Conservation (phyloP, 92 coral and sea anemone genomes). For the Porites cylindrica region DNA sequence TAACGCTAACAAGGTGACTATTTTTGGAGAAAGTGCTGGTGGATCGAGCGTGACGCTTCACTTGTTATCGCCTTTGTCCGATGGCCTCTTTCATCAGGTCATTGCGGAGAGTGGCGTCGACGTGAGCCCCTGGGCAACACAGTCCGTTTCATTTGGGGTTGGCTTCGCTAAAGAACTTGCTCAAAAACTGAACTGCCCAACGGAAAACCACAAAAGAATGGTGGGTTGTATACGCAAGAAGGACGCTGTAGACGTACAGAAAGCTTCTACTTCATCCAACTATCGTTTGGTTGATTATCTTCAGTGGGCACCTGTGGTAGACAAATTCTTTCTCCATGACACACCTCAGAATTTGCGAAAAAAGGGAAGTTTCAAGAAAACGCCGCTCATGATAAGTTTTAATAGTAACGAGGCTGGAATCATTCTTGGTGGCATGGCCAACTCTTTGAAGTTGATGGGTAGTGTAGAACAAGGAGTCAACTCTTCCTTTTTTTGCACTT, state of each 20-base stretch:
- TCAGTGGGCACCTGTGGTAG: constrained; percentile 38
- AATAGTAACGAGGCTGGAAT: constrained; percentile 46
- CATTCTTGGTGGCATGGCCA: background rate
- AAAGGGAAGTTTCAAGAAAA: constrained; percentile 36
- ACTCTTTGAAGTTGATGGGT: constrained; percentile 14
- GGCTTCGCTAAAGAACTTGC: constrained; percentile 40
- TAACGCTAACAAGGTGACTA: constrained; percentile 70
- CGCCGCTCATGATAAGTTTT: constrained; percentile 51
- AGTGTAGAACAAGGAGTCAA: constrained; percentile 22
- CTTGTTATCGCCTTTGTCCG: constrained; percentile 64
- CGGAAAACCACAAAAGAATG: constrained; percentile 1
- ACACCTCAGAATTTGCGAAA: constrained; percentile 39
- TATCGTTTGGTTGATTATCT: constrained; percentile 10
- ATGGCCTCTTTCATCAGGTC: constrained; percentile 73
- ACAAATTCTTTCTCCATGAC: constrained; percentile 44
- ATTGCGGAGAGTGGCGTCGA: constrained; percentile 67
- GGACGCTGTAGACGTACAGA: constrained; percentile 30
- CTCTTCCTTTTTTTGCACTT: background rate
- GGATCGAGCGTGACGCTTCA: constrained; percentile 81
- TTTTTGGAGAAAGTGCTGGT: constrained; percentile 86
- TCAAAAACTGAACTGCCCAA: constrained; percentile 27
- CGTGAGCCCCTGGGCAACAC: constrained; percentile 40
- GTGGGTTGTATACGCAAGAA: constrained; percentile 28
- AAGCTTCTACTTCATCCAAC: background rate
- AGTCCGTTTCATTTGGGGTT: constrained; percentile 19